phyloP scores from a whole-genome alignment of 2,888 invertebrate genomes.

The Anoncus sp. region DNA sequence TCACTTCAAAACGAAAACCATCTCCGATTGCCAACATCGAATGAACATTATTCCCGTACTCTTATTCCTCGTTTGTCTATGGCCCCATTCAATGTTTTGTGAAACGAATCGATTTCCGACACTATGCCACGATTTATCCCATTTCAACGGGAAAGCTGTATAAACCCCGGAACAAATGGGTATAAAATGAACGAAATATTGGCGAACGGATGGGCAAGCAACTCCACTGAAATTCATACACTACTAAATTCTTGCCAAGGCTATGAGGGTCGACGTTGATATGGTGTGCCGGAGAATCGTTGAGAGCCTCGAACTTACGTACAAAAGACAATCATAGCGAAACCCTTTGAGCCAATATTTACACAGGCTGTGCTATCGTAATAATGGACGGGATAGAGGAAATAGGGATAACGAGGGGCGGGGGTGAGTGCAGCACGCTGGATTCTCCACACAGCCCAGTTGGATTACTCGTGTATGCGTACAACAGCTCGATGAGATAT shows the following conservation, averaged over 20 bases:
- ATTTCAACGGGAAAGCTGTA: constrained; percentile 39
- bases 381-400: constrained; percentile 74
- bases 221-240: constrained; percentile 1
- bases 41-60: background rate
- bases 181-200: constrained; percentile 14
- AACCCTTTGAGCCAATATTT: constrained; percentile 81
- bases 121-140: constrained; percentile 24
- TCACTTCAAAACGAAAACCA: background rate
- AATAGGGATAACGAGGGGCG: constrained; percentile 73
- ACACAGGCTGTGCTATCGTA: constrained; percentile 77
- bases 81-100: background rate
- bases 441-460: constrained; percentile 5
- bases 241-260: constrained; percentile 15
- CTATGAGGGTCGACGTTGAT: constrained; percentile 31
- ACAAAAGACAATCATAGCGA: constrained; percentile 79
- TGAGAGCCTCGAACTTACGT: constrained; percentile 55
- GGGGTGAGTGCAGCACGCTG: constrained; percentile 20
- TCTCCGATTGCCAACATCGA: background rate
- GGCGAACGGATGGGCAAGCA: constrained; percentile 32
- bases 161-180: constrained; percentile 32
- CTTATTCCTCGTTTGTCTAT: background rate
- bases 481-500: constrained; percentile 22
- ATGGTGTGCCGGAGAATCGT: constrained; percentile 16
- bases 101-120: constrained; percentile 39
- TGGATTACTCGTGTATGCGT: background rate